Conservation (phyloP, 2,797 vertebrate species). For the Cercopithecus neglectus region DNA sequence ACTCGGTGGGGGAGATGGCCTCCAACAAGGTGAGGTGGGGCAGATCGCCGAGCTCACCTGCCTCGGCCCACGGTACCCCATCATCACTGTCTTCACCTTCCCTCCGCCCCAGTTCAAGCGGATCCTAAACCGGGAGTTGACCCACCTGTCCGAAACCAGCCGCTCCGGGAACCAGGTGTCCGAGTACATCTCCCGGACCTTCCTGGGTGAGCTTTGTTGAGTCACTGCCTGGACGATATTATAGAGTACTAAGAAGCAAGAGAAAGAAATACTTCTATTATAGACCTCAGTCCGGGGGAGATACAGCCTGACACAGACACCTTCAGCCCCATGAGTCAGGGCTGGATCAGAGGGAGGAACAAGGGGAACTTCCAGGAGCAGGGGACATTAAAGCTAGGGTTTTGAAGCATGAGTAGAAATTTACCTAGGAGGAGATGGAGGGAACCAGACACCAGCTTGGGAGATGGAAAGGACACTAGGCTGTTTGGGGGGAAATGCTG, state of each 20-base stretch:
- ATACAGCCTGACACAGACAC: neutral
- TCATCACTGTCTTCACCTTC: constrained; percentile 45
- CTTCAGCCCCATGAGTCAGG: neutral
- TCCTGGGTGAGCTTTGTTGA: constrained; percentile 89
- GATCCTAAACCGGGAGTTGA: constrained; percentile 95
- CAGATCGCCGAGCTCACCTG: neutral
- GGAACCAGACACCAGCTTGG: neutral
- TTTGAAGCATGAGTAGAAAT: constrained; percentile 20
- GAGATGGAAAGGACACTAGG: neutral
- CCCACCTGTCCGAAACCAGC: constrained; percentile 94
- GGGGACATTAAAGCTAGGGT: neutral
- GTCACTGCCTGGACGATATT: neutral
- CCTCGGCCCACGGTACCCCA: neutral
- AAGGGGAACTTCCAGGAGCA: neutral
- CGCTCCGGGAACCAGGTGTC: constrained; percentile 97
- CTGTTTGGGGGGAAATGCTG: neutral
- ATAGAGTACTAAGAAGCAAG: neutral
- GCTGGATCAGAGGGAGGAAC: neutral
- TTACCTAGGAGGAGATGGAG: neutral
- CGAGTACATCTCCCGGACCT: constrained; percentile 94
- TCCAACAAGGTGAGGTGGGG: constrained; percentile 93
- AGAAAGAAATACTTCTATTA: neutral
- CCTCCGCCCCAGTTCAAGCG: constrained; percentile 90
- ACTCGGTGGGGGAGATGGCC: constrained; percentile 97
- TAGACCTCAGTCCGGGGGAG: no score